Evolutionary conservation across 2,797 vertebrate genomes (phyloP), one percentile per base, ranked within the genome.

Genomic region (Enoplosus armatus): DNA sequence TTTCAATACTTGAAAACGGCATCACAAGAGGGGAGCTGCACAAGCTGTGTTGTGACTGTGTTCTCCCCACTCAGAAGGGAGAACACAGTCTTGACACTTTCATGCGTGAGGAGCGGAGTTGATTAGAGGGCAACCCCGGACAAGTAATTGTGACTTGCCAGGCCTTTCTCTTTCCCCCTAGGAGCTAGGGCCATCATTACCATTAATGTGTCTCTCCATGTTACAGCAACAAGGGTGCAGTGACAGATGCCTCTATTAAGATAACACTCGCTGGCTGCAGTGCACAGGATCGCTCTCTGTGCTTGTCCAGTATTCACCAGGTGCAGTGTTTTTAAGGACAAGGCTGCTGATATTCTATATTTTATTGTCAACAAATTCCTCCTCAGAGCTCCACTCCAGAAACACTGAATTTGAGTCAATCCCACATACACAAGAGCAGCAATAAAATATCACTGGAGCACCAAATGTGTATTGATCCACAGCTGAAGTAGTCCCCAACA

Each of bases 51-150:
- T 75, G 70, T 80, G 85, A 86, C 79, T 84, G n/a, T n/a, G n/a
- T n/a, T n/a, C n/a, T 77, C 73, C 76, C 55, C 80, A 61, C 86
- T 90, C 80, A 8, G 48, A 50, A 66, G 84, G 72, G 74, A 88
- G 77, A 77, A 80, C 78, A 58, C 62, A 48, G 84, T 68, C 85
- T 73, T 89, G 87, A 93, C 86, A 90, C 85, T 77, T 82, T 90
- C 63, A 54, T 78, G 64, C 74, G 77, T 80, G 82, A 85, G 80
- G 68, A 85, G 82, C 68, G 12, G 50, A 87, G 88, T 86, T 94
- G 92, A 94, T 94, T 94, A 92, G 83, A 91, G 87, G 88, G 87
- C 53, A 31, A 90, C 89, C 87, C 90, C 59, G 59, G 77, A 69
- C 76, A 72, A 89, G 84, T 92, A 87, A 90, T 89, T 88, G 88